Base-by-base conservation (phyloP, 2,888 invertebrate species). In the Eremobia ochroleuca region DNA sequence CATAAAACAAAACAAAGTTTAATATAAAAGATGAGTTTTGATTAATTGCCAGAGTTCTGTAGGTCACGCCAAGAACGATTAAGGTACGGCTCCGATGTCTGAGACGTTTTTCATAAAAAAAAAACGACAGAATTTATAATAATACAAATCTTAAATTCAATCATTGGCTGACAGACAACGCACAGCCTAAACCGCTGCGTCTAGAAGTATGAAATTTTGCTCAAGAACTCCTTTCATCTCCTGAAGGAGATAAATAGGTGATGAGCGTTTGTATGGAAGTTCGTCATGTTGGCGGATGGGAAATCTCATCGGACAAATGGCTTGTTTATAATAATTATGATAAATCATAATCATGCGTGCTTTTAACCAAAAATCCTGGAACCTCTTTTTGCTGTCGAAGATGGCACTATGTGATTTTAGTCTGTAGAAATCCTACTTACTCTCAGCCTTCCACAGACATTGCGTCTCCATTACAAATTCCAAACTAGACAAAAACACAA, bases 11-110 rank as follows among this genome's bases (percentile, higher is more conserved):
- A 43, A 76, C 21, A 58, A 82, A 82, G n/a, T 40, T 46, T 31
- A n/a, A 61, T 52, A 62, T 31, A 65, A 64, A 68, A 58, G 5
- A 31, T 31, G 46, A 43, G 37, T 9, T 52, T 43, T 70, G 70
- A 81, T 79, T 70, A 61, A 83, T 70, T 61, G 28, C 28, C n/a
- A 31, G 5, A 79, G 3, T 25, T 40, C 31, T 55, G 40, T 81
- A 62, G 84, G 84, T 83, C 66, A 72, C 46, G 25, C n/a, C 21
- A 61, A 84, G 84, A 84, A 62, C 46, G 1, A 28, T 79, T 43
- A 84, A 67, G 46, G 84, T 49, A n/a, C 40, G 34, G 55, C 83
- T 62, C 18, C 15, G 15, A 15, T 15, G 2, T 15, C 0, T 31
- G 2, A 8, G 31, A 40, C 1, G 31, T 55, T 55, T 81, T 43